Base-by-base conservation (phyloP, 2,888 invertebrate genomes). In the Lampropteryx suffumata region DNA sequence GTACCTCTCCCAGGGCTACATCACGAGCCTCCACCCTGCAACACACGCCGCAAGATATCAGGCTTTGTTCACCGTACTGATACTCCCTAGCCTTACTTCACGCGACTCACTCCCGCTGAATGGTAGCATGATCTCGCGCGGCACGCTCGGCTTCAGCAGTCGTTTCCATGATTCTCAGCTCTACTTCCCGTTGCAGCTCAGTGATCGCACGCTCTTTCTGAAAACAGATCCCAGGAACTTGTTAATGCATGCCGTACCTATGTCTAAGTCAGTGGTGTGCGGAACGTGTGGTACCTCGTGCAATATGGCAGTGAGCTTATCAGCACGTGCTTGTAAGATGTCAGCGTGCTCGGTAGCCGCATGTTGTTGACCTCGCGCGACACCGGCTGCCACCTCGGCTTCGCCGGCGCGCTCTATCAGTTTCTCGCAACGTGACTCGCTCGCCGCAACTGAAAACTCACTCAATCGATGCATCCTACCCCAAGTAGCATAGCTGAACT, bases 351-450 rank as follows among this genome's bases (percentile, higher is more conserved):
- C 51, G 11, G 56, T 51, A 1, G 48, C 55, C 0, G 59, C 54
- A 2, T 42, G 53, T 0, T 55, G 27, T n/a, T 71, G 54, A 26
- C 60, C 14, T 59, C 61, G 48, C 1, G 43, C 43, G 1, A 53
- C 57, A 1, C 62, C 48, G 1, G 55, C 24, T 1, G 24, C 24
- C 24, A 7, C 35, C 2, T 71, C 17, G 57, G 32, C 47, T 59
- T 17, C 32, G n/a, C 61, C 33, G 1, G 68, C 68, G 5, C 13
- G 71, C 2, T 64, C 49, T 39, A 71, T 68, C 46, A 72, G 69
- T 8, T 26, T 4, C 5, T 4, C 24, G 24, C 5, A 3, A 17
- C 32, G n/a, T 61, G 6, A 24, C 21, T 35, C 35, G 24, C 24
- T 3, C 10, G n/a, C 34, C 10, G 34, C 10, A 10, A 28, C 49